These are phyloP conservation scores for Babyrousa celebensis DNA, from an alignment of 2,797 vertebrate genomes.

Conservation along the genomic window DNA sequence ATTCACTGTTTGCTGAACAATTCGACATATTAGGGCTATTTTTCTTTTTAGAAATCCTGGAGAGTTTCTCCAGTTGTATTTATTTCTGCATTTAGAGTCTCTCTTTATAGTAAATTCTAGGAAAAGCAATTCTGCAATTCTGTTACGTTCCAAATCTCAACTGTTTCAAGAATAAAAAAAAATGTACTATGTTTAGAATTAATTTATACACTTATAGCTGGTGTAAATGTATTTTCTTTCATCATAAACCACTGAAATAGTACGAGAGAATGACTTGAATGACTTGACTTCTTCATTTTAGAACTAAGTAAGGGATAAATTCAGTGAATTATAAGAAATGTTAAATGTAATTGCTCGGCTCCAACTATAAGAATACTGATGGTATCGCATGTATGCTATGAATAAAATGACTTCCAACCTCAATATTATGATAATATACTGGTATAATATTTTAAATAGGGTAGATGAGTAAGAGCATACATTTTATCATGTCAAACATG, in stretches of 20 bases:
- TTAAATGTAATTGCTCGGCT: neutral
- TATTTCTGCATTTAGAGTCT: neutral
- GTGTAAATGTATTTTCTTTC: neutral
- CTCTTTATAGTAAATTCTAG: neutral
- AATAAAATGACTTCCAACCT: conserved; percentile 15
- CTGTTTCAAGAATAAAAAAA: conserved; percentile 30
- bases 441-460: neutral
- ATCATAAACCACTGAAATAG: conserved; percentile 3
- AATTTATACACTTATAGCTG: neutral
- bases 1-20: neutral
- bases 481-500: neutral
- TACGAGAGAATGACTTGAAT: neutral
- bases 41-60: neutral
- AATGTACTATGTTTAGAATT: neutral
- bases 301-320: neutral
- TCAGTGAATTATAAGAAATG: neutral
- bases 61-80: neutral
- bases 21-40: neutral
- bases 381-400: neutral
- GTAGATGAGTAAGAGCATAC: neutral
- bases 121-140: neutral
- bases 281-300: conserved; percentile 39
- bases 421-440: conserved; percentile 28
- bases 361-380: neutral
- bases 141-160: neutral